Evolutionary conservation across 1,140 invertebrate genomes (phyloP).

Genomic region (Bactericera cockerelli): DNA sequence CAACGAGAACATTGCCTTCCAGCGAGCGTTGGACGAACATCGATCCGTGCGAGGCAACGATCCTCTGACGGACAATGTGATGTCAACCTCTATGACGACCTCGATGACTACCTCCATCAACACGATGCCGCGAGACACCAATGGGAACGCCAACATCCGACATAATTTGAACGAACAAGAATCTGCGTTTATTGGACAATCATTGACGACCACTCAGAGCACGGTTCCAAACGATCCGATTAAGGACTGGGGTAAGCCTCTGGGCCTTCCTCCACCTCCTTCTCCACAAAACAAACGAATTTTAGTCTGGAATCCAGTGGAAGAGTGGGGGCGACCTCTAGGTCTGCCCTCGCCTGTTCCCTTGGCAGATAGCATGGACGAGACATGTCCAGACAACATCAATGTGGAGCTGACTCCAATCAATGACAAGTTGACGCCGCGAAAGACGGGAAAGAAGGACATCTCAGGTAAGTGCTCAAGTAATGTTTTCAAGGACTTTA

Average conservation of each 20-base stretch:
- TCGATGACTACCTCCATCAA: conserved; percentile 1
- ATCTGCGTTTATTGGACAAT: conserved; percentile 8
- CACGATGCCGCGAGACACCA: neutral
- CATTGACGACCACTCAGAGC: neutral
- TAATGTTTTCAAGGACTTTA: no score
- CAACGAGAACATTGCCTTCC: conserved; percentile 49
- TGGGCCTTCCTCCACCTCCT: conserved; percentile 52
- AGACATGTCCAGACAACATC: conserved; percentile 29
- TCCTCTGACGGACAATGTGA: conserved; percentile 25
- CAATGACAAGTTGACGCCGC: conserved; percentile 43
- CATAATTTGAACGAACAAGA: conserved; percentile 5
- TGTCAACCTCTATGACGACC: no score
- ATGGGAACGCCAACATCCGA: neutral
- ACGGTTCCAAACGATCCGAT: conserved; percentile 34
- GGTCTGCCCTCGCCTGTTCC: conserved; percentile 61
- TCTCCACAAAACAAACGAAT: conserved; percentile 13
- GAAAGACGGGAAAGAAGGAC: conserved; percentile 41
- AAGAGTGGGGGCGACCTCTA: conserved; percentile 56
- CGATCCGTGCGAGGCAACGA: conserved; percentile 41
- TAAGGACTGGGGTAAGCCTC: conserved; percentile 73
- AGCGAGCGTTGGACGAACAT: conserved; percentile 49
- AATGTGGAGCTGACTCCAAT: conserved; percentile 18
- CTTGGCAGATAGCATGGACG: conserved; percentile 41
- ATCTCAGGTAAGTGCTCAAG: neutral
- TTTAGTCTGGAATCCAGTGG: conserved; percentile 31